Base-by-base conservation (phyloP, 1,140 invertebrate genomes). In the Saccostrea cuccullata region DNA sequence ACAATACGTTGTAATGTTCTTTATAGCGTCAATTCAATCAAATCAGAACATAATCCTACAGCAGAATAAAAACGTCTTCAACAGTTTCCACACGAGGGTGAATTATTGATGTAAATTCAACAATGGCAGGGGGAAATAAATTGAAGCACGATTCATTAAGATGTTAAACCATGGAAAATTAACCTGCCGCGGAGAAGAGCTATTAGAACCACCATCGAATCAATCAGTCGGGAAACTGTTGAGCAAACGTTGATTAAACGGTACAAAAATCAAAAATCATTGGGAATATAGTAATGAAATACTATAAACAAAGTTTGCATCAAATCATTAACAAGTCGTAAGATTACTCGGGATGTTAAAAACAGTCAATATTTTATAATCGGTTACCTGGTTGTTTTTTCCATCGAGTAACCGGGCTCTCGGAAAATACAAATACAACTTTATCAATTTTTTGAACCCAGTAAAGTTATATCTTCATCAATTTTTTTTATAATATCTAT, bases 111-210 rank as follows among this genome's bases (percentile, higher is more conserved):
- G 70, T 77, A 26, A 77, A 77, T 77, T 77, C 30, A 77, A 77
- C 70, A 77, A 77, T 26, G 70, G 30, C 70, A 30, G 23, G 47
- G 47, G 67, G 67, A 73, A 73, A 73, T 73, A 73, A 73, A 73
- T 73, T 73, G 67, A 73, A 73, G 67, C 67, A 73, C 67, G 67
- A 73, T 73, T 73, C 67, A 73, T 73, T 73, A 73, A 73, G 67
- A 73, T 30, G 67, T 73, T 36, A 36, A 73, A 73, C 67, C 67
- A 73, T 23, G 67, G 67, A 73, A 73, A 73, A 73, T 73, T 73
- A 73, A 73, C 26, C 26, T 23, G 67, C 67, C 67, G 58, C 58
- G 58, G 12, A 60, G 58, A 13, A 60, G 58, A 17, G 13, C 58
- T 13, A 60, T 60, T 60, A 60, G 20, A 20, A 13, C 13, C 23